phyloP scores from a whole-genome alignment of 2,888 invertebrate species.

The Oligia fasciuncula region DNA sequence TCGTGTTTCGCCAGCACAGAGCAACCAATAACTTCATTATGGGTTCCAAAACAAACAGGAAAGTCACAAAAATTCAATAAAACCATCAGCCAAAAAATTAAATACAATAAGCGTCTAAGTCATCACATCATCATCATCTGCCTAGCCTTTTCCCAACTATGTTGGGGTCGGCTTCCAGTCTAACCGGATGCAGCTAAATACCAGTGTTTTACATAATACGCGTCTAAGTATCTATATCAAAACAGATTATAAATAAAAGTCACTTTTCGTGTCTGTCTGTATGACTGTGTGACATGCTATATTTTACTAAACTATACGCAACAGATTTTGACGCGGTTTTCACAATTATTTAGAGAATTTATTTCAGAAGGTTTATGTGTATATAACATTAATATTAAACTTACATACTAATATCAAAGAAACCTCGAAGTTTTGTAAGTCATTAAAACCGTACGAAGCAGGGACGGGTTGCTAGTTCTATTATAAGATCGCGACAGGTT shows the following conservation, averaged over 20 bases:
- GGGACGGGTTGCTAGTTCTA: neutral
- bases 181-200: too few relatives aligned
- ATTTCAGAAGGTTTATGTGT: neutral
- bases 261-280: neutral
- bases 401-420: neutral
- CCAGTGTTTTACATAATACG: too few relatives aligned
- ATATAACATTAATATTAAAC: neutral
- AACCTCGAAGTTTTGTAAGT: neutral
- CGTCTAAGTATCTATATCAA: too few relatives aligned
- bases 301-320: neutral
- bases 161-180: too few relatives aligned
- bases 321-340: neutral
- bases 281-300: neutral
- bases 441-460: neutral
- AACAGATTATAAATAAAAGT: neutral
- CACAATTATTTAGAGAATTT: neutral
- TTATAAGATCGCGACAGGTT: slow-evolving; percentile 65
- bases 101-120: too few relatives aligned
- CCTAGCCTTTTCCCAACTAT: too few relatives aligned
- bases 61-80: neutral
- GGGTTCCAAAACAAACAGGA: neutral
- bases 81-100: neutral
- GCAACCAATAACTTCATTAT: neutral
- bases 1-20: neutral
- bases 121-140: too few relatives aligned